Base-by-base conservation (phyloP, 2,113 vertebrate species). In the Chaetops frenatus region DNA sequence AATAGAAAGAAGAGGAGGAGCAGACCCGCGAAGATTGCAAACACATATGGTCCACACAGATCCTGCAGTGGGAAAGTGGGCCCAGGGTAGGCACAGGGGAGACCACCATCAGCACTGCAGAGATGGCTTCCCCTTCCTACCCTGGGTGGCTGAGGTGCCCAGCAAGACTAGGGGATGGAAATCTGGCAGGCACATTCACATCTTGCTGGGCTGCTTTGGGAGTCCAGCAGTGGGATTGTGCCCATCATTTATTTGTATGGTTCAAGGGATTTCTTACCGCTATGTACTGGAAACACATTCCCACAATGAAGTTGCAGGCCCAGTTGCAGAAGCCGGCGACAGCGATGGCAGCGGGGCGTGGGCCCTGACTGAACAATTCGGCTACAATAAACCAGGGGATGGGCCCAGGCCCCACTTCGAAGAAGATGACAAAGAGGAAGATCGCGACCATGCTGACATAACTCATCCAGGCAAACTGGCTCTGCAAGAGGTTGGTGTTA, bases 371-470 rank as follows among this genome's bases (percentile, higher is more conserved):
- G 98, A 99, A 99, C 51, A 99, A 96, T n/a, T 99, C 99, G 0
- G 99, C 99, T 24, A 99, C 99, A 4, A 99, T 99, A 66, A 99
- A 99, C 99, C 99, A 99, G 15, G 99, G 99, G 86, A 99, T 99
- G 9, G 99, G 99, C 50, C 99, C 99, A 0, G 99, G 99, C 7
- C 99, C 99, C 0, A 99, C 98, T 97, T 99, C 99, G 77, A 99
- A 99, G 98, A 99, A 99, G 69, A 98, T 98, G 89, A 99, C 99
- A 4, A 99, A 99, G 82, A 99, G 97, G 96, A 99, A 99, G 95
- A 99, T 98, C 3, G 98, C 98, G 0, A 96, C 73, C 99, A 99
- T 99, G 97, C 99, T 99, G 81, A 99, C 77, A 1, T 99, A 99
- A 97, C 98, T 99, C 99, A 99, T 99, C 99, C 99, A 99, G 11